Evolutionary conservation across 2,888 invertebrate species (phyloP), one percentile per base, ranked within the genome.

Genomic region (Alcis repandata): DNA sequence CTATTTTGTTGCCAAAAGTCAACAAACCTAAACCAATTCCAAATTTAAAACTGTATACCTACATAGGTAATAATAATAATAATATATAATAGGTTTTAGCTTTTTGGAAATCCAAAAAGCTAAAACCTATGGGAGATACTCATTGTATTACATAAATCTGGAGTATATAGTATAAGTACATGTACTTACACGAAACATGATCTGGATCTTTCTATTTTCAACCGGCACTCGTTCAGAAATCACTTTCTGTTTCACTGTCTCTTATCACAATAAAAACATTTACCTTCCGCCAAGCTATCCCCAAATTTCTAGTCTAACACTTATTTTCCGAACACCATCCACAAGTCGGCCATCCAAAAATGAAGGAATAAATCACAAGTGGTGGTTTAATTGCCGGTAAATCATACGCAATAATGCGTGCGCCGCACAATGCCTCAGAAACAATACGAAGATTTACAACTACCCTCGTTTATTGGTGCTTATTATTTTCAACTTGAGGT

Each of bases 321-420:
- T 20, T 59, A 33, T 43, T 36, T 51, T 15, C 22, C 32, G n/a
- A 51, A 51, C 54, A 36, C 17, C n/a, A 41, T 4, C 61, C 33
- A 48, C 49, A 62, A 56, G 41, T 56, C 33, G 51, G 22, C 61
- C 41, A 58, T 66, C 48, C 61, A 66, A 66, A 65, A 63, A 67
- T 64, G 38, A 56, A 58, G 19, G 11, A 27, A 68, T 72, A 70
- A 70, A 68, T 72, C 68, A 63, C 13, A 54, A n/a, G 33, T 15
- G 17, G 22, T 19, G 54, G 43, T 62, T 63, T 69, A 67, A 70
- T 72, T 72, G 70, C 57, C 46, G 56, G 53, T 72, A 72, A 70
- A 72, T 72, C 68, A 69, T 33, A 38, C 49, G 63, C 59, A 65
- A 71, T 67, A 72, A 70, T 68, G 64, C 68, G 59, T 59, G 40